Conservation (phyloP, 2,797 vertebrate species). For the Cebuella pygmaea region DNA sequence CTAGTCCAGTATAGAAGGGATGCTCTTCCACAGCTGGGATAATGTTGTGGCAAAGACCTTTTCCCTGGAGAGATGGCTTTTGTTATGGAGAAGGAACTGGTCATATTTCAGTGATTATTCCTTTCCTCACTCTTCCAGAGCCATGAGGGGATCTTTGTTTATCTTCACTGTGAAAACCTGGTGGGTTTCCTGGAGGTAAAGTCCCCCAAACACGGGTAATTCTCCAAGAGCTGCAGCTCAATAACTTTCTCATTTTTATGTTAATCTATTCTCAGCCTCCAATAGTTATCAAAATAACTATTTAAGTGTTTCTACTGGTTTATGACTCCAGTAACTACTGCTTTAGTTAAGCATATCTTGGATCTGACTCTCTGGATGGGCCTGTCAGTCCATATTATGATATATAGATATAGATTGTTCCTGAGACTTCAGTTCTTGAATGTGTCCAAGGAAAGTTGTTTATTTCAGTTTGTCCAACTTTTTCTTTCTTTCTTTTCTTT, state of each 20-base stretch:
- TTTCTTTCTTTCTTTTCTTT: neutral
- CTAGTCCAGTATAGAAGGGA: neutral
- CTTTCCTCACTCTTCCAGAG: neutral
- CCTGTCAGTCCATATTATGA: neutral
- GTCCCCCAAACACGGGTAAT: neutral
- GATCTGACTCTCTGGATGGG: neutral
- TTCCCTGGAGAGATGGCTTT: neutral
- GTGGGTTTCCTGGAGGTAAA: neutral
- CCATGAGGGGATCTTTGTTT: neutral
- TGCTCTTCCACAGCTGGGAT: neutral
- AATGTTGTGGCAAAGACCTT: neutral
- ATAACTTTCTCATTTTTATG: neutral
- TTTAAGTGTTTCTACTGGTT: neutral
- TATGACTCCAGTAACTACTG: neutral
- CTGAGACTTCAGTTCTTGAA: neutral
- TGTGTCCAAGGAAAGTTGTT: neutral
- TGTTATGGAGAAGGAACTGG: neutral
- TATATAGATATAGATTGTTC: neutral
- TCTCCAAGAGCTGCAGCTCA: neutral
- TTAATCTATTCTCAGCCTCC: neutral
- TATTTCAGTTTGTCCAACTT: neutral
- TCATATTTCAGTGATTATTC: neutral
- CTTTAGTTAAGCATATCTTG: neutral
- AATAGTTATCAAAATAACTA: neutral
- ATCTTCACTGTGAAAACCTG: neutral